Base-by-base conservation (phyloP, 2,797 vertebrate genomes). In the Uromys caudimaculatus region DNA sequence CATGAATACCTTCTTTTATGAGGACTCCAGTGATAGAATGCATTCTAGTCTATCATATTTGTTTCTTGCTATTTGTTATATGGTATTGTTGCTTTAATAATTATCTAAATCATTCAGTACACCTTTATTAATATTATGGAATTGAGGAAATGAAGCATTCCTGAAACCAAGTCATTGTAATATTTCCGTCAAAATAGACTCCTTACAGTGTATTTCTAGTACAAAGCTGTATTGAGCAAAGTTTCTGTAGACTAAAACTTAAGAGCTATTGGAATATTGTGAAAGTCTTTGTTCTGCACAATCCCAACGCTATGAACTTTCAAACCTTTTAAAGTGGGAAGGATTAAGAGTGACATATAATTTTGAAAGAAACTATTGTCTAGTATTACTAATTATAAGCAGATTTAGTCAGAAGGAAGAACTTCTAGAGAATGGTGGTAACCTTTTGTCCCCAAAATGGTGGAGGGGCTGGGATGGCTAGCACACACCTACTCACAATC, bases 371-470 rank as follows among this genome's bases (percentile, higher is more conserved):
- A 96, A 95, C 64, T 77, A 95, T 95, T 97, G 92, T 96, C 79
- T 97, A 90, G 62, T 94, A 82, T 94, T 96, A 92, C 96, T 98
- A 97, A 97, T 96, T 97, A 96, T 96, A 96, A 97, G 78, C 67
- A 95, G 90, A 97, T 91, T 96, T 97, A 94, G 96, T 93, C 96
- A 97, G 93, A 95, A 92, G 94, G 95, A 97, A 95, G 96, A 96
- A 97, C 94, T 93, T 81, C 52, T 93, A 87, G 62, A 97, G 96
- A 93, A 92, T 96, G 75, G 77, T 92, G 91, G 92, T 90, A 90
- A 96, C 81, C 95, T 96, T 97, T 93, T 96, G 82, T 96, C 90
- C 89, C 90, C 52, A 10, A 92, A 84, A 67, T 81, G 54, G 64
- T 64, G 11, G 14, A 89, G 35, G 17, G 93, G 47, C 14, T 82